These are phyloP conservation scores for Hydra vulgaris DNA, from an alignment of 30 jellyfish, hydroid and myxozoan genomes.

Conservation along the genomic window DNA sequence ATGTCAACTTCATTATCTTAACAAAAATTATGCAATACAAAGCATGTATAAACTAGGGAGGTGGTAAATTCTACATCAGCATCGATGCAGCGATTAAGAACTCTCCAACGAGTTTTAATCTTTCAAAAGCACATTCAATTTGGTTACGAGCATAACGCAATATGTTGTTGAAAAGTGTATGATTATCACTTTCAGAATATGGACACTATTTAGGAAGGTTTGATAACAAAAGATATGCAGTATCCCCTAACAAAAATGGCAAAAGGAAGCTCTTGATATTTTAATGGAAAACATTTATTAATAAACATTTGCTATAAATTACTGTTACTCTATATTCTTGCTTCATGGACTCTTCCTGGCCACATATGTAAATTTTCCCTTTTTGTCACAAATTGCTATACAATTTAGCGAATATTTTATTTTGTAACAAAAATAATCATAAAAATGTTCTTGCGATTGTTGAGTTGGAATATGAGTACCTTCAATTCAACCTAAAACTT, in stretches of 20 bases:
- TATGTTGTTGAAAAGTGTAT: conserved; percentile 35
- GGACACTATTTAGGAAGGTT: conserved; percentile 26
- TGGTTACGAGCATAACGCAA: conserved; percentile 35
- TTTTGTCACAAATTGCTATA: conserved; percentile 48
- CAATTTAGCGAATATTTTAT: conserved; percentile 45
- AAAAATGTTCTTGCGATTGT: conserved; percentile 61
- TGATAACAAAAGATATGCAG: conserved; percentile 64
- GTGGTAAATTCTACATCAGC: conserved; percentile 28
- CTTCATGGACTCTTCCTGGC: conserved; percentile 74
- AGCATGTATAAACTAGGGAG: conserved; percentile 29
- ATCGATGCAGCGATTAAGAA: conserved; percentile 24
- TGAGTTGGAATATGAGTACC: conserved; percentile 56
- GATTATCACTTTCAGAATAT: conserved; percentile 17
- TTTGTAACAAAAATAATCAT: conserved; percentile 54
- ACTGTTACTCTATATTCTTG: conserved; percentile 30
- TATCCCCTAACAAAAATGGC: conserved; percentile 51
- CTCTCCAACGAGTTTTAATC: conserved; percentile 47
- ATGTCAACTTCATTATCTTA: conserved; percentile 16
- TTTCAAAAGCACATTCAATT: conserved; percentile 54
- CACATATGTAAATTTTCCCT: conserved; percentile 48
- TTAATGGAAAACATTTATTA: conserved; percentile 24
- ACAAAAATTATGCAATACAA: conserved; percentile 56
- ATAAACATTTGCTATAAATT: conserved; percentile 12
- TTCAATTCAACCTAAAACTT: conserved; percentile 58
- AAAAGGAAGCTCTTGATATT: conserved; percentile 32